Conservation (phyloP, 2,888 invertebrate species). For the Pheosia tremula region DNA sequence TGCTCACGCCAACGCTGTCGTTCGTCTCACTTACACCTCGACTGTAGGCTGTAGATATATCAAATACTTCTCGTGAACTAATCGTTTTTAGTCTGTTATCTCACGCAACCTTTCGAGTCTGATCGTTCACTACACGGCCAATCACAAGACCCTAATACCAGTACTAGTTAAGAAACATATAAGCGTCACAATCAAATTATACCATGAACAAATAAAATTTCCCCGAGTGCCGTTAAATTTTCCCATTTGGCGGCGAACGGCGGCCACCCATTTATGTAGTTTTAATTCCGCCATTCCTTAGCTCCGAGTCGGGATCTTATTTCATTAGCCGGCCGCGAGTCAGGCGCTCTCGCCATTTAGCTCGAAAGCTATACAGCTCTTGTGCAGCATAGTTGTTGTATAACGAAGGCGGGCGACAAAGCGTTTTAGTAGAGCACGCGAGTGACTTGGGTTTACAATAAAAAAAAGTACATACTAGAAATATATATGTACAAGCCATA, state of each 20-base stretch:
- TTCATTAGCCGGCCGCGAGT: constrained; percentile 80
- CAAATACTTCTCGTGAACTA: no score
- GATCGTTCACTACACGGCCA: no score
- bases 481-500: no score
- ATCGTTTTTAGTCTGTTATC: no score
- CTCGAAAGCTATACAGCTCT: constrained; percentile 64
- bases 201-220: constrained; percentile 24
- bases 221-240: constrained; percentile 48
- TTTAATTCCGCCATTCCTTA: constrained; percentile 84
- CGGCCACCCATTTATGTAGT: constrained; percentile 80
- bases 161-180: constrained; percentile 15
- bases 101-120: no score
- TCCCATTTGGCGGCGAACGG: constrained; percentile 60
- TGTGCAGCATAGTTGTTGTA: constrained; percentile 21
- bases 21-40: no score
- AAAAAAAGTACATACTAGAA: no score
- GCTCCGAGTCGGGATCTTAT: constrained; percentile 77
- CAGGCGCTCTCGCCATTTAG: constrained; percentile 73
- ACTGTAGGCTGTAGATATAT: no score
- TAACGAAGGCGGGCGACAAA: constrained; percentile 16
- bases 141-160: not conserved
- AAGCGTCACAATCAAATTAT: constrained; percentile 15
- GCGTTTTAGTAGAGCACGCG: not conserved
- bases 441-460: no score
- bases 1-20: no score